Evolutionary conservation across 2,888 invertebrate genomes (phyloP), one percentile per base, ranked within the genome.

Genomic region (Hoplodrina ambigua): DNA sequence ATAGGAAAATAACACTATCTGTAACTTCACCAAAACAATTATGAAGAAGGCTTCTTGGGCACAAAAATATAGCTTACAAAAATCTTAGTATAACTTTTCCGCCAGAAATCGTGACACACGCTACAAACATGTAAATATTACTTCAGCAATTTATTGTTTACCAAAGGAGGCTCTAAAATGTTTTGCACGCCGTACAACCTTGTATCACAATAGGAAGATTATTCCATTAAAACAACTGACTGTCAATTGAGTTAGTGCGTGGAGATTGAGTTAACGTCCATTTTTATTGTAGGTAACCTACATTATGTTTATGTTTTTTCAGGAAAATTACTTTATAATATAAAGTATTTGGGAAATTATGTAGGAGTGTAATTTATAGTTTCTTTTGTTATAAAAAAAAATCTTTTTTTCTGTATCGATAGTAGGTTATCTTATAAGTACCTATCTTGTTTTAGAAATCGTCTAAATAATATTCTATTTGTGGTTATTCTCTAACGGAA

Each of bases 131-230:
- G 61, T 62, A 67, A 76, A 77, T 77, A 56, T 77, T 52, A 63
- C 44, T 78, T 72, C 52, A 72, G 41, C 2, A 53, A 72, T 72
- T n/a, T 46, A 37, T 52, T 57, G 33, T 67, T 66, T 63, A 55
- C 49, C 25, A 37, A 49, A 33, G 25, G 46, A 63, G 75, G 41
- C 55, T 63, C 62, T 63, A 60, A 72, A 60, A 54, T 73, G 68
- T 57, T 68, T 49, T 58, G 58, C 69, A 62, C 49, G 61, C 46
- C 49, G 30, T 46, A 52, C 64, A 75, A 50, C 75, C 82, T 75
- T 81, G 72, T 60, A 50, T 37, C 59, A 73, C 70, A 80, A 71
- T 68, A 65, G 52, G 68, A 78, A 75, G 54, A 82, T 82, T 82
- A 80, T 82, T 73, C 66, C 56, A 82, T 82, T 80, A 73, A 30